These are phyloP conservation scores for Picathartes gymnocephalus DNA, from an alignment of 2,113 vertebrate genomes.

Conservation along the genomic window DNA sequence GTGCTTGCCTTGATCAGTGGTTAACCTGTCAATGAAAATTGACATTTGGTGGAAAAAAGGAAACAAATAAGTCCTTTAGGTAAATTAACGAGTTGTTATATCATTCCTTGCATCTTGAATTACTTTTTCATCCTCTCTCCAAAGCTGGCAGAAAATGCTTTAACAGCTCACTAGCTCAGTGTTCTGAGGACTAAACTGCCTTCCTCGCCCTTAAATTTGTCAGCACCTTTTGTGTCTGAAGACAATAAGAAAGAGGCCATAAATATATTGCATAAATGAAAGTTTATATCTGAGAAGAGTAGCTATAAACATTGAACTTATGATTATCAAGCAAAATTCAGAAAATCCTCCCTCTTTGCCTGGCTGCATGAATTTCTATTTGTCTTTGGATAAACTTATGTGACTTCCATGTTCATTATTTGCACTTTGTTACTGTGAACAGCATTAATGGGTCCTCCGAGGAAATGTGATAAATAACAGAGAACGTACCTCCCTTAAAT, in stretches of 20 bases:
- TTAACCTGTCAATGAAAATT: background rate
- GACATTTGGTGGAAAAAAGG: background rate
- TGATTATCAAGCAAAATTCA: background rate
- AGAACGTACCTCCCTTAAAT: background rate
- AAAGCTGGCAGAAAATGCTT: constrained; percentile 51
- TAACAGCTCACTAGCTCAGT: constrained; percentile 30
- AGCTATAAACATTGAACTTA: background rate
- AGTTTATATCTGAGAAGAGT: background rate
- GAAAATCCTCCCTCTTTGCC: background rate
- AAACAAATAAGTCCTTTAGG: background rate
- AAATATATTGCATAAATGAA: background rate
- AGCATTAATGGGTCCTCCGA: background rate
- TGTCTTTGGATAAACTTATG: background rate
- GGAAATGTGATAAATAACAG: background rate
- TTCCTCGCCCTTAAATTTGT: background rate
- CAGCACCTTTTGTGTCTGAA: background rate
- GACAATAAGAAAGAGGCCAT: background rate
- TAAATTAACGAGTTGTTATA: background rate
- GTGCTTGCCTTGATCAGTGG: background rate
- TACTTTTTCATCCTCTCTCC: background rate
- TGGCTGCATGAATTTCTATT: background rate
- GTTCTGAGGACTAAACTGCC: background rate
- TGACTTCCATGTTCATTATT: background rate
- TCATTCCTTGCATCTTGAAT: constrained; percentile 9
- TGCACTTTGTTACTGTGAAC: background rate